phyloP scores from a whole-genome alignment of 2,113 vertebrate genomes.

The human region DNA sequence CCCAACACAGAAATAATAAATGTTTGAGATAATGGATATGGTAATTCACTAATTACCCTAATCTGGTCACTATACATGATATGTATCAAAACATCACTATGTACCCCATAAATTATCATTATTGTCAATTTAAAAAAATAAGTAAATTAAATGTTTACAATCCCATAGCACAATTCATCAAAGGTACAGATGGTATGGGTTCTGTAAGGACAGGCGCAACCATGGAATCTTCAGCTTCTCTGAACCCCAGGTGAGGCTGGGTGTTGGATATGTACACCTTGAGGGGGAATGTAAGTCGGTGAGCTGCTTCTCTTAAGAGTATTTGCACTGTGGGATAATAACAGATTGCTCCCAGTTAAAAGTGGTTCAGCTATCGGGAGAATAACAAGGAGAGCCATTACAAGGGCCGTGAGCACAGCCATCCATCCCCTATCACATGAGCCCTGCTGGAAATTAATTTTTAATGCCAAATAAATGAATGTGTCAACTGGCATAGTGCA shows the following conservation, averaged over 20 bases:
- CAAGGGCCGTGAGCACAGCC: neutral
- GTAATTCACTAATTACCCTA: neutral
- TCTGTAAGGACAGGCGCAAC: neutral
- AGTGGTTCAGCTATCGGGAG: neutral
- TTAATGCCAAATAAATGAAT: slow-evolving; percentile 47
- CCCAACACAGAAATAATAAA: neutral
- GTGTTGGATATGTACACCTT: neutral
- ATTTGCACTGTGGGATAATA: neutral
- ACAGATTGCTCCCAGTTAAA: neutral
- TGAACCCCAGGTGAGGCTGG: neutral
- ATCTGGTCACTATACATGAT: neutral
- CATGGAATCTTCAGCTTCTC: neutral
- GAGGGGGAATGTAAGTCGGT: neutral
- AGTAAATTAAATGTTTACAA: neutral
- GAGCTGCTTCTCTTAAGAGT: neutral
- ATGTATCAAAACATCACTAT: neutral
- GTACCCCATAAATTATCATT: neutral
- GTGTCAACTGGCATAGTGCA: neutral
- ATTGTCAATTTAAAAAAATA: neutral
- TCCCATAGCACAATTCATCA: neutral
- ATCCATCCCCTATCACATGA: neutral
- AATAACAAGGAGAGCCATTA: neutral
- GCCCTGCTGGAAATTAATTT: slow-evolving; percentile 16
- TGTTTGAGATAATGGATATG: neutral
- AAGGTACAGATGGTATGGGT: neutral